These are phyloP conservation scores for Penaeus japonicus DNA, from an alignment of 1,140 invertebrate genomes.

Conservation along the genomic window DNA sequence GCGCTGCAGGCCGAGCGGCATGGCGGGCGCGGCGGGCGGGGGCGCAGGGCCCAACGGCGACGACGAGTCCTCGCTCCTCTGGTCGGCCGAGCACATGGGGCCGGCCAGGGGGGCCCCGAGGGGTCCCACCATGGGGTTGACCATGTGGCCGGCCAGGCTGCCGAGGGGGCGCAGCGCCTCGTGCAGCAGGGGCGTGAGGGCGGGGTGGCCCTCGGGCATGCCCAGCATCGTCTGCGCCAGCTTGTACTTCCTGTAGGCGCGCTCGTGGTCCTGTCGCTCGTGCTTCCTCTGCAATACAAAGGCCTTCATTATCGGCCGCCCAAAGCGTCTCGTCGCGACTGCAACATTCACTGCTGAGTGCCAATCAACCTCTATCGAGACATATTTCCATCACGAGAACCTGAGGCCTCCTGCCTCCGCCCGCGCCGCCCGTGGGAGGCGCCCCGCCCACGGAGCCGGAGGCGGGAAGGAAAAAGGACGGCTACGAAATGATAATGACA, in stretches of 20 bases:
- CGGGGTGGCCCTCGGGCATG: conserved; percentile 48
- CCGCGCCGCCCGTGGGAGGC: too few species aligned
- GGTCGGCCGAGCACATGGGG: conserved; percentile 40
- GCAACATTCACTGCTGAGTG: not conserved
- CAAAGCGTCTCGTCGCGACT: too few species aligned
- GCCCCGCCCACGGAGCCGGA: too few species aligned
- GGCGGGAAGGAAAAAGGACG: too few species aligned
- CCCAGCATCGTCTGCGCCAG: conserved; percentile 68
- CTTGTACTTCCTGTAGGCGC: conserved; percentile 83
- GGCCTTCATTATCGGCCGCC: not conserved
- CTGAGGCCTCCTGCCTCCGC: too few species aligned
- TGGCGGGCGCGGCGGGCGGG: not conserved
- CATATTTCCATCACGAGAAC: too few species aligned
- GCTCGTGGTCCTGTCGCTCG: conserved; percentile 88
- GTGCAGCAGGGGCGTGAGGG: conserved; percentile 52
- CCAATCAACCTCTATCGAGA: not conserved
- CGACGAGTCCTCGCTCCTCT: conserved; percentile 55
- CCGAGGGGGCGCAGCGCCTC: conserved; percentile 55
- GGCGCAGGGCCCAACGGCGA: conserved; percentile 32
- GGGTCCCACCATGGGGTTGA: conserved; percentile 39
- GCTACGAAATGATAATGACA: too few species aligned
- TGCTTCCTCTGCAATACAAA: conserved; percentile 77
- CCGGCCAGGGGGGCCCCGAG: conserved; percentile 38
- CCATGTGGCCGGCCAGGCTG: conserved; percentile 38
- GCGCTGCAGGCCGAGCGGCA: conserved; percentile 38